These are phyloP conservation scores for Euglossa dilemma DNA, from an alignment of 1,140 invertebrate species.

Conservation along the genomic window DNA sequence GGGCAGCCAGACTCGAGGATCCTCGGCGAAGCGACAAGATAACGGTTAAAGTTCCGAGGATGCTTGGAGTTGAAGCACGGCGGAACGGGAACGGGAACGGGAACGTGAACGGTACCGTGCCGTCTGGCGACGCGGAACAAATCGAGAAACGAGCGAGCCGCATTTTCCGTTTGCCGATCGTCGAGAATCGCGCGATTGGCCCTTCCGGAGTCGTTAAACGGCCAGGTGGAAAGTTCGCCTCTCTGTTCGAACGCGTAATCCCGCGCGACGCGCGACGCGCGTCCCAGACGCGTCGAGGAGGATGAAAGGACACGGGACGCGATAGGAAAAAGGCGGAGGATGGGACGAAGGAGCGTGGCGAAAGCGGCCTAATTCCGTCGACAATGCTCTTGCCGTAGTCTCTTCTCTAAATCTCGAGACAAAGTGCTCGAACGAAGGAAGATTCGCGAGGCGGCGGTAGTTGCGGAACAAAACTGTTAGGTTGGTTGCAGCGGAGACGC, in stretches of 20 bases:
- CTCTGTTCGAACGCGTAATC: too few species aligned
- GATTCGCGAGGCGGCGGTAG: neutral
- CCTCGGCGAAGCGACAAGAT: constrained; percentile 24
- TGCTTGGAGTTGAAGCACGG: constrained; percentile 4
- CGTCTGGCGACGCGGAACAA: neutral
- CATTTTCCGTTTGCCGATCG: too few species aligned
- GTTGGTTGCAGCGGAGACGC: constrained; percentile 5
- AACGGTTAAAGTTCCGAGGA: constrained; percentile 22
- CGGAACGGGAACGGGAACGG: neutral
- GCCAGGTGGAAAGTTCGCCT: too few species aligned
- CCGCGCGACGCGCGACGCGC: too few species aligned
- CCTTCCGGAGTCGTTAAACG: too few species aligned
- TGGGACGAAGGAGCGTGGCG: neutral
- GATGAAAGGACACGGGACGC: neutral
- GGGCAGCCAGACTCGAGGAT: constrained; percentile 23
- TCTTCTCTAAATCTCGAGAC: constrained; percentile 10
- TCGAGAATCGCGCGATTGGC: too few species aligned
- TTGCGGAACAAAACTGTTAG: constrained; percentile 36
- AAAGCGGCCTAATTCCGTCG: constrained; percentile 35
- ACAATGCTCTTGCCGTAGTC: neutral
- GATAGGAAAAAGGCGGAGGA: neutral
- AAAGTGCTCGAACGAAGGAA: constrained; percentile 29
- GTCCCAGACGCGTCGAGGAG: too few species aligned
- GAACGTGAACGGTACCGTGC: too few species aligned
- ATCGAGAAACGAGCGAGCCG: neutral